Evolutionary conservation across 2,113 vertebrate species (phyloP).

Genomic region (Gnathonemus longibarbis): DNA sequence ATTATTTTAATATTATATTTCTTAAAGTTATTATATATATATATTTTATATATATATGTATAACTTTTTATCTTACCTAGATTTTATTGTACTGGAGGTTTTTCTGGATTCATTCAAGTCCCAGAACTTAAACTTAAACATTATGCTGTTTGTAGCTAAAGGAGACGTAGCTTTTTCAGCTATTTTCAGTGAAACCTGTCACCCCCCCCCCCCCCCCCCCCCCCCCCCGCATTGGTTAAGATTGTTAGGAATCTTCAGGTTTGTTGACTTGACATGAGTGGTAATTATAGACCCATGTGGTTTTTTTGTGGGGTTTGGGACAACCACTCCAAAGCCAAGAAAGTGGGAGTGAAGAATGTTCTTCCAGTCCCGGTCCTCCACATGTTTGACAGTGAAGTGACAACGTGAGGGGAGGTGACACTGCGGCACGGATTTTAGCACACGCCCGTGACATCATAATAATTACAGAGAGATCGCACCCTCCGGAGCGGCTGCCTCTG

Average conservation of each 20-base stretch:
- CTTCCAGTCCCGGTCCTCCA: background rate
- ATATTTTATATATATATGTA: background rate
- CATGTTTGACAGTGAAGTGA: background rate
- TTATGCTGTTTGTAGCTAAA: background rate
- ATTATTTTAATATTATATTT: background rate
- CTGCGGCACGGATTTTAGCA: background rate
- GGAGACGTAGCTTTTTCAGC: background rate
- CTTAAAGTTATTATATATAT: background rate
- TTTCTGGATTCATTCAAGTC: background rate
- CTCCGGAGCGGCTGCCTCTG: background rate
- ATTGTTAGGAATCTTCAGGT: background rate
- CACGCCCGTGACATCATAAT: background rate
- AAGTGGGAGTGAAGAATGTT: background rate
- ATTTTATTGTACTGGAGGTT: background rate
- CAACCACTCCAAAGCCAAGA: background rate
- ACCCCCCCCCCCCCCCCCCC: background rate
- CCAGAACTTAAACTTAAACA: background rate
- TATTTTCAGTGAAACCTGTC: background rate
- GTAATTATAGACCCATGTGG: background rate
- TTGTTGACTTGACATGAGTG: background rate
- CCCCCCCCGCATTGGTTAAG: background rate
- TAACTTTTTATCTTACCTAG: background rate
- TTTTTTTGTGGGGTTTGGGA: background rate
- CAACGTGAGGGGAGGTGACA: background rate
- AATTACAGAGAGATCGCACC: background rate